Conservation (phyloP, 2,113 vertebrate species). For the Myotis brandtii region DNA sequence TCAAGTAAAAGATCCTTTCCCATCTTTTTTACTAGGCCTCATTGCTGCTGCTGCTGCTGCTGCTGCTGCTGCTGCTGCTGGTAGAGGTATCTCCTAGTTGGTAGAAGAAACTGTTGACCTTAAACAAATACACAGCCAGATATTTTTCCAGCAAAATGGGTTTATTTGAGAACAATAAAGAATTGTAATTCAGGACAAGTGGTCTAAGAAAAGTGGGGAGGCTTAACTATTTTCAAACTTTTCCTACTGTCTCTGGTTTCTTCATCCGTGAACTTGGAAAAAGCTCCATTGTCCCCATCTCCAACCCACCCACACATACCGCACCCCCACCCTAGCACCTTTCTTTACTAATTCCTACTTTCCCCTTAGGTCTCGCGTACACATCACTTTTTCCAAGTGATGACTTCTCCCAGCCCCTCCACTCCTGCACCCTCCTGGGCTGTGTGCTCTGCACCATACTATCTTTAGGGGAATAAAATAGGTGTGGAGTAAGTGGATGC, state of each 20-base stretch:
- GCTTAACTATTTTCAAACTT: too few relatives aligned
- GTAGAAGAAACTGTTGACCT: not conserved
- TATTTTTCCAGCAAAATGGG: not conserved
- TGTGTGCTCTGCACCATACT: not conserved
- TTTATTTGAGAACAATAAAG: not conserved
- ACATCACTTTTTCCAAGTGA: too few relatives aligned
- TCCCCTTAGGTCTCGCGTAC: too few relatives aligned
- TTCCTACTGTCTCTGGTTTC: too few relatives aligned
- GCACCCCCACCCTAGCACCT: too few relatives aligned
- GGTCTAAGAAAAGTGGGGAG: not conserved
- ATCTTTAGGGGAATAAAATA: not conserved
- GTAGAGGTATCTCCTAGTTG: not conserved
- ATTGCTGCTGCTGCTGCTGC: not conserved
- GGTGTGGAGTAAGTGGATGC: too few relatives aligned
- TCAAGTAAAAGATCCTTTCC: not conserved
- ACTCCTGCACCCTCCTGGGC: not conserved
- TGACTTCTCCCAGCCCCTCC: too few relatives aligned
- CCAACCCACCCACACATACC: too few relatives aligned
- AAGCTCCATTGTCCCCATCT: too few relatives aligned
- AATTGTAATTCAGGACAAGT: not conserved
- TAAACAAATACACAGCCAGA: not conserved
- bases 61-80: too few relatives aligned
- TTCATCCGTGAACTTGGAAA: too few relatives aligned
- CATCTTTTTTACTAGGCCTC: not conserved
- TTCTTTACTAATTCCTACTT: too few relatives aligned